Base-by-base conservation (phyloP, 2,113 vertebrate species). In the Esox niger region DNA sequence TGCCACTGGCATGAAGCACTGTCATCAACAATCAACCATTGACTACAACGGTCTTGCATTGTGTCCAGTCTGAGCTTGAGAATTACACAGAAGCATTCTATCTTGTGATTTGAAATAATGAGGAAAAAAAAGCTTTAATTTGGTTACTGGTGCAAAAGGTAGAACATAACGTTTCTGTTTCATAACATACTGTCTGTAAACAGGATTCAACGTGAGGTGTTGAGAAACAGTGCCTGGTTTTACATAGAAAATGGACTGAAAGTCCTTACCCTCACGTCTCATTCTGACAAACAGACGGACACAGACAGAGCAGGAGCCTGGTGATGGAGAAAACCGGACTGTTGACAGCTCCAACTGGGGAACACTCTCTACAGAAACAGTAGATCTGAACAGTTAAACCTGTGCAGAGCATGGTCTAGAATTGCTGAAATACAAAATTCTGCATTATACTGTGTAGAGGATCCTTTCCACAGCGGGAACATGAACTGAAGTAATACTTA, bases 341-440 rank as follows among this genome's bases (percentile, higher is more conserved):
- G 55, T 6, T 23, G 38, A 67, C 62, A 89, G 35, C 1, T 27
- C 75, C 21, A 88, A 59, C 21, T 68, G 77, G 15, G 83, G 83
- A 6, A 1, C 2, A 5, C 47, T 60, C 32, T 29, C 56, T 20
- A 17, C 25, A 58, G 27, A 59, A 20, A 52, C 20, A 23, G 47
- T 21, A 52, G 20, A 52, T 9, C n/a, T 1, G 47, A 2, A 52
- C 20, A 52, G 6, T 52, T 15, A 43, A 43, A 43, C 13, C 15
- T n/a, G 15, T 23, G 47, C 13, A 52, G 47, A 52, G n/a, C 15
- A 15, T 15, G 17, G 47, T 52, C 47, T 52, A 6, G 15, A 52
- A 21, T 15, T 52, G 17, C 47, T 1, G 35, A 43, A 43, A 43
- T 17, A 43, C 13, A 43, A 15, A 15, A 15, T 43, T 43, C 38